phyloP scores from a whole-genome alignment of 2,113 vertebrate species.

The Atractosteus spatula region DNA sequence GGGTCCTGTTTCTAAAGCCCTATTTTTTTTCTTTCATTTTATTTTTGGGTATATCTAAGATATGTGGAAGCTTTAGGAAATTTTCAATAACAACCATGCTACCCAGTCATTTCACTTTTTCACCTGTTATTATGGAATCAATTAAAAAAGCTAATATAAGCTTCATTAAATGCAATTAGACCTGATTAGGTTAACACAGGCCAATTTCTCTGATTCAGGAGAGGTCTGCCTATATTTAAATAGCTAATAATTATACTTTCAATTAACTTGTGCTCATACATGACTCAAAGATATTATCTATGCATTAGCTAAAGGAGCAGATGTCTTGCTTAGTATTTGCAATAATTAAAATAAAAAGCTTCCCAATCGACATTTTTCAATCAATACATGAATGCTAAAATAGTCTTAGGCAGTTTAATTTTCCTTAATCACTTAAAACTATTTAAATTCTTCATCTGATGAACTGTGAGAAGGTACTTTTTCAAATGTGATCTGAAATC shows the following conservation, averaged over 20 bases:
- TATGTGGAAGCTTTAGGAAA: too few species aligned
- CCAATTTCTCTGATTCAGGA: constrained; percentile 8
- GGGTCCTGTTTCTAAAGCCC: too few species aligned
- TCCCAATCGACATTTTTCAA: constrained; percentile 1
- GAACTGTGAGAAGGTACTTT: too few species aligned
- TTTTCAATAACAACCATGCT: too few species aligned
- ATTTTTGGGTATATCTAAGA: too few species aligned
- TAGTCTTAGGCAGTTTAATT: not conserved
- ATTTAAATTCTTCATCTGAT: too few species aligned
- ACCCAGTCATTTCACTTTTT: not conserved
- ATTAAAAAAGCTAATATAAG: constrained; percentile 3
- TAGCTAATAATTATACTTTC: constrained; percentile 12
- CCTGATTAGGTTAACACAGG: constrained; percentile 9
- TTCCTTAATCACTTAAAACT: not conserved
- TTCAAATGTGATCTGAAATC: too few species aligned
- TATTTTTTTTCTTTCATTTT: too few species aligned
- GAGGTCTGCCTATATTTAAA: constrained; percentile 3
- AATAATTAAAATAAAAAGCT: not conserved
- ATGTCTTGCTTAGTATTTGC: not conserved
- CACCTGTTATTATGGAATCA: not conserved
- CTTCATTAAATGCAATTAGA: constrained; percentile 6
- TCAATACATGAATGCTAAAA: constrained; percentile 2
- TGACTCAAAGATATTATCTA: not conserved
- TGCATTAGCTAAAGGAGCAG: not conserved
- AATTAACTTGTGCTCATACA: constrained; percentile 13